Evolutionary conservation across 2,888 invertebrate species (phyloP).

Genomic region (Bellardia pandia): DNA sequence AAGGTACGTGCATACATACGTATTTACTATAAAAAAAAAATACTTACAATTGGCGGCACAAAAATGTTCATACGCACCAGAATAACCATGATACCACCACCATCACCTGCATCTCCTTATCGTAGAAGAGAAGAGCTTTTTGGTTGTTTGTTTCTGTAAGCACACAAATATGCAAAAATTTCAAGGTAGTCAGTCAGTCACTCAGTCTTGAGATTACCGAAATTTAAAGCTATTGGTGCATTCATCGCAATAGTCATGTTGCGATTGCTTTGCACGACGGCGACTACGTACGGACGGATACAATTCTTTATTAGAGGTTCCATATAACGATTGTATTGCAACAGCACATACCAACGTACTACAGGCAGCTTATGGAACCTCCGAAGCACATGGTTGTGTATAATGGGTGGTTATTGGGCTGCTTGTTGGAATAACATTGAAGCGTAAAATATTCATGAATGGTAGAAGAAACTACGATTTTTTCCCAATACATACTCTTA

Average conservation of each 20-base stretch:
- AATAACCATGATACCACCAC: conserved; percentile 30
- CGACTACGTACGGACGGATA: background rate
- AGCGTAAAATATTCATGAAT: conserved; percentile 69
- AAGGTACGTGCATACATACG: background rate
- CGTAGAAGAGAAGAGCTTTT: conserved; percentile 8
- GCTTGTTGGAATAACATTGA: conserved; percentile 41
- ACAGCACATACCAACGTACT: background rate
- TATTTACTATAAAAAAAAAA: background rate
- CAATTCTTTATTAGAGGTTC: conserved; percentile 13
- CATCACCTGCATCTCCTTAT: conserved; percentile 1
- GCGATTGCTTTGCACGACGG: background rate
- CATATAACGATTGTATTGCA: conserved; percentile 12
- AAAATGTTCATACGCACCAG: conserved; percentile 38
- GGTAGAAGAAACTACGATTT: conserved; percentile 49
- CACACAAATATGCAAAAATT: conserved; percentile 28
- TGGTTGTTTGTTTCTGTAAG: background rate
- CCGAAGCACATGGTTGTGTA: conserved; percentile 39
- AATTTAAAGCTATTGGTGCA: conserved; percentile 17
- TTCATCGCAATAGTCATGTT: background rate
- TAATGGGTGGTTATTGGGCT: conserved; percentile 19
- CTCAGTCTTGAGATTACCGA: conserved; percentile 37
- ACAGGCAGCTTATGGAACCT: conserved; percentile 18
- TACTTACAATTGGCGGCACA: conserved; percentile 40
- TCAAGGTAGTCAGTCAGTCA: conserved; percentile 42
- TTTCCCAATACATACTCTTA: conserved; percentile 26